Conservation (phyloP, 2,113 vertebrate species). For the Corvus hawaiiensis region DNA sequence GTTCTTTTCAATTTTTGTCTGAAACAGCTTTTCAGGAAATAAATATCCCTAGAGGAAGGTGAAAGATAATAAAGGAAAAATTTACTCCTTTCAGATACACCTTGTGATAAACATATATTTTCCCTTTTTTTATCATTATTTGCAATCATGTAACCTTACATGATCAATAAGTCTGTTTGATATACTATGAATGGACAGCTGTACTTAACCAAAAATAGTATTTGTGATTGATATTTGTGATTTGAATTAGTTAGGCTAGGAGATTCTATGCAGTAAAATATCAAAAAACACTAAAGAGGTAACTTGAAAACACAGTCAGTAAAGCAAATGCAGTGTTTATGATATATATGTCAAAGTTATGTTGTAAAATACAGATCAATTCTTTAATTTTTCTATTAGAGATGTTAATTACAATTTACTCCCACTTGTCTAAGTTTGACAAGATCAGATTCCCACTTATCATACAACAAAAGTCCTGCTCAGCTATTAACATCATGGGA, state of each 20-base stretch:
- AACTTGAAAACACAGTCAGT: background rate
- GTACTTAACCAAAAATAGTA: background rate
- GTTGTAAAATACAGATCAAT: background rate
- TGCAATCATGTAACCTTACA: background rate
- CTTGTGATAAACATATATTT: background rate
- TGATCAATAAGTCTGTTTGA: background rate
- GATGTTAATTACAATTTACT: background rate
- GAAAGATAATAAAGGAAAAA: background rate
- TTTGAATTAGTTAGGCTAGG: background rate
- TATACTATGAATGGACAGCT: background rate
- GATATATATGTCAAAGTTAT: background rate
- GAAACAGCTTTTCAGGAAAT: background rate
- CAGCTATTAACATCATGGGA: conserved; percentile 18
- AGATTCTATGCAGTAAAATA: background rate
- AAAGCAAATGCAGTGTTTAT: background rate
- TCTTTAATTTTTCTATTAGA: background rate
- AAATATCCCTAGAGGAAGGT: background rate
- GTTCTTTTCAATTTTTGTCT: background rate
- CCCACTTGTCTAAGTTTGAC: background rate
- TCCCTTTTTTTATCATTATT: background rate
- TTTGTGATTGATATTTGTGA: background rate
- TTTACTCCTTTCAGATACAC: background rate
- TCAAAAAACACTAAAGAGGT: background rate
- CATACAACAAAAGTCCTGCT: background rate
- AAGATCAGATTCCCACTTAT: background rate